phyloP scores from a whole-genome alignment of 2,888 invertebrate species.

The Microctonus hyperodae region DNA sequence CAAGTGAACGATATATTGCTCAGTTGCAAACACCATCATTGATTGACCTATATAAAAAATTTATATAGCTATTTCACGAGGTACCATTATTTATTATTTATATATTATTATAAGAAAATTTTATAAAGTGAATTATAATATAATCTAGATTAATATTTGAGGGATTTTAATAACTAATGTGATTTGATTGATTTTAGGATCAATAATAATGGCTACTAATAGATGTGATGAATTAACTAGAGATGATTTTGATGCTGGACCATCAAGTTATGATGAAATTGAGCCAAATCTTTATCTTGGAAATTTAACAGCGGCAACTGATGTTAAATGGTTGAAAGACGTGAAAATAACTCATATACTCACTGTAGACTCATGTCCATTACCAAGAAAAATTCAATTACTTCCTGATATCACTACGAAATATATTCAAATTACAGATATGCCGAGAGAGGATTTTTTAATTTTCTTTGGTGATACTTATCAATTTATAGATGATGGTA shows the following conservation, averaged over 20 bases:
- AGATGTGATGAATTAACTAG: conserved; percentile 47
- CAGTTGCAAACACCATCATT: not conserved
- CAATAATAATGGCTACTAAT: conserved; percentile 43
- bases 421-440: conserved; percentile 83
- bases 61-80: not conserved
- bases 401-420: conserved; percentile 73
- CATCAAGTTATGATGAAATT: conserved; percentile 68
- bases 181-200: not conserved
- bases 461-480: conserved; percentile 80
- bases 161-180: not conserved
- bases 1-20: not conserved
- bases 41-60: not conserved
- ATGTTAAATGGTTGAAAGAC: conserved; percentile 72
- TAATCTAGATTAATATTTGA: not conserved
- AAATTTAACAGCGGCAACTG: conserved; percentile 81
- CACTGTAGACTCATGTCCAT: conserved; percentile 84
- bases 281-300: conserved; percentile 70
- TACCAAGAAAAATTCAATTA: conserved; percentile 77
- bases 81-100: too few species aligned
- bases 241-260: conserved; percentile 67
- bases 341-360: conserved; percentile 79
- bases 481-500: conserved; percentile 77
- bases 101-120: too few species aligned
- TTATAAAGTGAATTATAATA: not conserved
- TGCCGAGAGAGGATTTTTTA: conserved; percentile 84